Percentiles rank a stretch among this genome's conserved stretches.
Evolutionary conservation across 2,797 vertebrate genomes (phyloP).

Genomic region (Neosilurus mollespiculum): DNA sequence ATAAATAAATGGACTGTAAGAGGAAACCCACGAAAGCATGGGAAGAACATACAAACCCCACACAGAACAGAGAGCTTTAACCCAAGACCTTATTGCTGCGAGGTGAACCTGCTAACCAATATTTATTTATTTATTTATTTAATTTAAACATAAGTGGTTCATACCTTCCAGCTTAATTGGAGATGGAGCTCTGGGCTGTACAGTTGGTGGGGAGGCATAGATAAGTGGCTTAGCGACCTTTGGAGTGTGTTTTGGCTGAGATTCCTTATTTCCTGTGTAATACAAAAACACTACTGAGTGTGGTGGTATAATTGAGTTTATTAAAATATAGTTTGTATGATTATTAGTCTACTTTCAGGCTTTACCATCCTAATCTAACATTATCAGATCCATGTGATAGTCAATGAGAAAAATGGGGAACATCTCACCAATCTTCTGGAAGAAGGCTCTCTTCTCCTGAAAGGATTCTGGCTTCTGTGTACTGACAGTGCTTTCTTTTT

Average conservation of each 20-base stretch:
- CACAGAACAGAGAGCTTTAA: too few relatives aligned
- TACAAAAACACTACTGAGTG: neutral
- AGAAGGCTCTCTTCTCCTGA: conserved; percentile 81
- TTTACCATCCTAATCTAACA: neutral
- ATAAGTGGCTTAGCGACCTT: conserved; percentile 49
- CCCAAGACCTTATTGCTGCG: too few relatives aligned
- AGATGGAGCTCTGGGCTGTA: conserved; percentile 18
- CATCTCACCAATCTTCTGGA: conserved; percentile 83
- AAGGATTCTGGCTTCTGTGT: conserved; percentile 71
- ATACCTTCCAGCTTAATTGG: conserved; percentile 61
- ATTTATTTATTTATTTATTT: neutral
- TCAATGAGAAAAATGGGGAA: neutral
- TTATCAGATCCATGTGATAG: neutral
- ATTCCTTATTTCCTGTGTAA: conserved; percentile 65
- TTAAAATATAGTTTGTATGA: neutral
- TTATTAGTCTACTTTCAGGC: neutral
- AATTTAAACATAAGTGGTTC: neutral
- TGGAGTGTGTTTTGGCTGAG: conserved; percentile 56
- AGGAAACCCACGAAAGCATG: too few relatives aligned
- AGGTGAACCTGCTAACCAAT: too few relatives aligned
- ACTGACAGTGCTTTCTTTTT: conserved; percentile 34
- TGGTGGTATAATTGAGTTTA: neutral
- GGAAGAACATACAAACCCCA: too few relatives aligned
- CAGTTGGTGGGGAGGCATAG: conserved; percentile 16
- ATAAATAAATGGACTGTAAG: too few relatives aligned